Percentiles rank a stretch among this genome's conserved stretches.
phyloP scores from a whole-genome alignment of 2,113 vertebrate genomes.

The Chionis minor region DNA sequence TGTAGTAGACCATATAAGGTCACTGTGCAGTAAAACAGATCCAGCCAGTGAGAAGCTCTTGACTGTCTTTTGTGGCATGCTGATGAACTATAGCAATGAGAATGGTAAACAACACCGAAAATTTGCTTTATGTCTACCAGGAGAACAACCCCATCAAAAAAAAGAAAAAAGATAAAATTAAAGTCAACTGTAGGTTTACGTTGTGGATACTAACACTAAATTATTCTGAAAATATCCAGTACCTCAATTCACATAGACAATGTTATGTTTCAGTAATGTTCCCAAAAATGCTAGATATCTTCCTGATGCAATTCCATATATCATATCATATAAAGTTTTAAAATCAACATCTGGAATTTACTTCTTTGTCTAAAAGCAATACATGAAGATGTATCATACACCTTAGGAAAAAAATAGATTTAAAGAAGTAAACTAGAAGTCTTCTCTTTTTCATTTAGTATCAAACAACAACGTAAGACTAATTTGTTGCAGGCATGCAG shows the following conservation, averaged over 20 bases:
- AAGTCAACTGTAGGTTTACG: conserved; percentile 17
- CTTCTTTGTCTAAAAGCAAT: background rate
- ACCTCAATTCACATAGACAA: background rate
- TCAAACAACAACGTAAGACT: background rate
- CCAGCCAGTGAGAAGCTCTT: conserved; percentile 98
- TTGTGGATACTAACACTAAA: background rate
- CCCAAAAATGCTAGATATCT: background rate
- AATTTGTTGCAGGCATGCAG: background rate
- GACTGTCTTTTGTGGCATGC: conserved; percentile 99
- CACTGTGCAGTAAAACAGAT: conserved; percentile 94
- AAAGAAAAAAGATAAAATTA: background rate
- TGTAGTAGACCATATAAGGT: conserved; percentile 96
- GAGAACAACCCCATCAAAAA: conserved; percentile 20
- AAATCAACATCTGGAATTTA: background rate
- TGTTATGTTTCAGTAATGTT: conserved; percentile 18
- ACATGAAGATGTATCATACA: background rate
- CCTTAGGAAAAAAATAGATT: background rate
- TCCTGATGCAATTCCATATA: background rate
- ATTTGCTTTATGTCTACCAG: conserved; percentile 78
- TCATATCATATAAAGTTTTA: background rate
- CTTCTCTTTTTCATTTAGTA: background rate
- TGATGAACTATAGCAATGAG: conserved; percentile 99
- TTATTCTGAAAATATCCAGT: background rate
- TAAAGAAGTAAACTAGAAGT: background rate
- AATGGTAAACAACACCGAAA: conserved; percentile 92